phyloP scores from a whole-genome alignment of 1,140 invertebrate species.

The Nasonia giraulti region DNA sequence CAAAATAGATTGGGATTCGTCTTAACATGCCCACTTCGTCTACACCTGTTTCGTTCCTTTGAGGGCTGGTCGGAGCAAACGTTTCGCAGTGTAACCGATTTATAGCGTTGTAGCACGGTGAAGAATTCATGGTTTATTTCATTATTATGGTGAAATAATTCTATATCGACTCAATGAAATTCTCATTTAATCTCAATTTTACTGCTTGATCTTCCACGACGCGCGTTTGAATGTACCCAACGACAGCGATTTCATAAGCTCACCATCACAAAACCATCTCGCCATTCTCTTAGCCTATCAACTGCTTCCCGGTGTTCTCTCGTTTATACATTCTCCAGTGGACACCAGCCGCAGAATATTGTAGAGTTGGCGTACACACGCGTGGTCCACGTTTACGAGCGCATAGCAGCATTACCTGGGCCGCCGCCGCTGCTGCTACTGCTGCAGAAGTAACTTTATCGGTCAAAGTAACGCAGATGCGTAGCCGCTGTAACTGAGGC shows the following conservation, averaged over 20 bases:
- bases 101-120: no score
- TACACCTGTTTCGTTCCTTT: no score
- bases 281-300: neutral
- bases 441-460: neutral
- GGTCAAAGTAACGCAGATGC: neutral
- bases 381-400: neutral
- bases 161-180: no score
- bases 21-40: no score
- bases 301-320: neutral
- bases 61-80: no score
- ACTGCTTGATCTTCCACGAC: neutral
- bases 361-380: neutral
- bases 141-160: no score
- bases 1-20: no score
- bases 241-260: no score
- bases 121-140: no score
- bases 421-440: neutral
- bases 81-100: no score
- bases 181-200: no score
- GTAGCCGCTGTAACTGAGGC: neutral
- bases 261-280: neutral
- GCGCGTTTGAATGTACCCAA: no score
- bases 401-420: neutral
- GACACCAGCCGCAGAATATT: neutral
- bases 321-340: neutral